These are phyloP conservation scores for Ornithoptera alexandrae DNA, from an alignment of 2,888 invertebrate species.

Conservation along the genomic window DNA sequence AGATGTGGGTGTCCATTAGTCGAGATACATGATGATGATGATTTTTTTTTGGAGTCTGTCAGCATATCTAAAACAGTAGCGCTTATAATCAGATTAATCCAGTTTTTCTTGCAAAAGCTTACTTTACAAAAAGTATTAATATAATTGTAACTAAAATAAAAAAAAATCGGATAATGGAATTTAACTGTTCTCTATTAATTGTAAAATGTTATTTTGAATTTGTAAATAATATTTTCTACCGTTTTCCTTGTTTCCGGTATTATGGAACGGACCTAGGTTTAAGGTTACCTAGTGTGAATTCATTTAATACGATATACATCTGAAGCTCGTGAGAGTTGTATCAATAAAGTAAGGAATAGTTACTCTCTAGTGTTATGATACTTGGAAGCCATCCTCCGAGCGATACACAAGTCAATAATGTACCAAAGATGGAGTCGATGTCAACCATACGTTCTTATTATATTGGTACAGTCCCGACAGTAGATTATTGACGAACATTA, in stretches of 20 bases:
- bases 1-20: too few relatives aligned
- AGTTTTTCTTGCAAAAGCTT: too few relatives aligned
- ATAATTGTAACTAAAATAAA: too few relatives aligned
- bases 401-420: conserved; percentile 32
- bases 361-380: conserved; percentile 29
- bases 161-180: too few relatives aligned
- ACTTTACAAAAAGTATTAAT: too few relatives aligned
- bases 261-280: background rate
- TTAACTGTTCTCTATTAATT: too few relatives aligned
- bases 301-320: conserved; percentile 3
- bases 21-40: too few relatives aligned
- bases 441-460: conserved; percentile 21
- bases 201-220: too few relatives aligned
- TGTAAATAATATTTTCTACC: too few relatives aligned
- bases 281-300: background rate
- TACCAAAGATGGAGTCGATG: conserved; percentile 14
- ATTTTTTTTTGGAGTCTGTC: too few relatives aligned
- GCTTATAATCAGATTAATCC: too few relatives aligned
- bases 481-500: conserved; percentile 17
- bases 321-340: conserved; percentile 19
- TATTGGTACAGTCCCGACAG: conserved; percentile 17
- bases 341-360: conserved; percentile 24
- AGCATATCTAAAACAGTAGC: too few relatives aligned
- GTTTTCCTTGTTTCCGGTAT: background rate
- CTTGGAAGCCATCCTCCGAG: conserved; percentile 14